Conservation (phyloP, 2,888 invertebrate species). For the Digitonthophagus gazella region DNA sequence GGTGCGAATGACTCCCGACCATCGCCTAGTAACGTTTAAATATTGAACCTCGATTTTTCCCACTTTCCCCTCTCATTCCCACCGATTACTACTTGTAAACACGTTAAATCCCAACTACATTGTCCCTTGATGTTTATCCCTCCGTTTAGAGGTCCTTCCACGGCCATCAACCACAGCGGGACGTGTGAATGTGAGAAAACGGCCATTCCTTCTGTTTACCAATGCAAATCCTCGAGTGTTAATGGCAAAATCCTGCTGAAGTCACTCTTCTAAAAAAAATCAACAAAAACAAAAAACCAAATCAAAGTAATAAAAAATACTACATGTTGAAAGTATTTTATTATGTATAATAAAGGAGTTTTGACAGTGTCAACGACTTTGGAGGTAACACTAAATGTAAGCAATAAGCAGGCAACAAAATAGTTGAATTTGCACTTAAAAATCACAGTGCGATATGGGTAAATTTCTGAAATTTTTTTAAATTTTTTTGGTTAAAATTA, state of each 20-base stretch:
- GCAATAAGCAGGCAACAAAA: too few species aligned
- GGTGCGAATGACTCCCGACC: neutral
- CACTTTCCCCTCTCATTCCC: neutral
- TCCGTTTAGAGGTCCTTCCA: neutral
- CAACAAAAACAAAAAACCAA: neutral
- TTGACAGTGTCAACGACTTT: too few species aligned
- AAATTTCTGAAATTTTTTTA: too few species aligned
- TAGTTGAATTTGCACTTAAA: too few species aligned
- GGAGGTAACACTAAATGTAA: too few species aligned
- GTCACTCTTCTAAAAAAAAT: neutral
- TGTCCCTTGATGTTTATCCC: neutral
- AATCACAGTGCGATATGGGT: too few species aligned
- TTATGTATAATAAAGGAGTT: too few species aligned
- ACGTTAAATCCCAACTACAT: constrained; percentile 3
- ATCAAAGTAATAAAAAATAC: neutral
- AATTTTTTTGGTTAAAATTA: too few species aligned
- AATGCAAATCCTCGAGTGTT: neutral
- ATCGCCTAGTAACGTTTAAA: neutral
- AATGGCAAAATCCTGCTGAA: neutral
- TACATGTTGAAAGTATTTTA: too few species aligned
- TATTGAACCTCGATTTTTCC: neutral
- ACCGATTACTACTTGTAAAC: constrained; percentile 15
- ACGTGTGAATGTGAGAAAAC: neutral
- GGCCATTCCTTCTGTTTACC: neutral
- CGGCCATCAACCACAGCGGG: neutral